A percentile compares a stretch with the other conserved stretches of the same genome.
Conservation (phyloP, 1,140 invertebrate genomes). For the Drosophila funebris region DNA sequence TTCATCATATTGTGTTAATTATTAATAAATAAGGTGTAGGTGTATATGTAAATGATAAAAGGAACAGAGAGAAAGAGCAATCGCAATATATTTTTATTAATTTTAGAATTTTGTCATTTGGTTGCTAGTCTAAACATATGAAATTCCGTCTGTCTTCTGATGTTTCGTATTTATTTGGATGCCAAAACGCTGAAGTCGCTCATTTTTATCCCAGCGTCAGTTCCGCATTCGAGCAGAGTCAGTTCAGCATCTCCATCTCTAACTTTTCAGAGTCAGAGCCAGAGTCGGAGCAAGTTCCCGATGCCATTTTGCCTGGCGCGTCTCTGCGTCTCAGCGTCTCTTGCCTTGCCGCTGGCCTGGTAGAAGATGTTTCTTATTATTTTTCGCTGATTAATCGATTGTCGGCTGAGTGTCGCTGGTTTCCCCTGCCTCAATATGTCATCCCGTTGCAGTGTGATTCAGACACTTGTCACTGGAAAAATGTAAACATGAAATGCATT, state of each 20-base stretch:
- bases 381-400: constrained; percentile 81
- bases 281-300: constrained; percentile 13
- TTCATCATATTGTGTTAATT: not conserved
- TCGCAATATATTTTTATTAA: constrained; percentile 44
- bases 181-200: constrained; percentile 66
- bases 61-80: not conserved
- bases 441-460: constrained; percentile 72
- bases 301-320: not conserved
- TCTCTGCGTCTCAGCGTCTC: too few species aligned
- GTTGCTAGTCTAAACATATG: constrained; percentile 26
- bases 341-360: not conserved
- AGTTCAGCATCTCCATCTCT: constrained; percentile 53
- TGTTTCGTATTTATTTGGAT: constrained; percentile 66
- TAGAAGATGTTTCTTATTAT: constrained; percentile 78
- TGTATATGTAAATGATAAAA: too few species aligned
- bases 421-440: constrained; percentile 74
- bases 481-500: constrained; percentile 82
- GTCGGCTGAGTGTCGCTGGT: constrained; percentile 77
- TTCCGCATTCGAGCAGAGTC: constrained; percentile 62
- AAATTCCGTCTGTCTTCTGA: constrained; percentile 38
- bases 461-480: constrained; percentile 81
- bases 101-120: constrained; percentile 28
- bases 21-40: not conserved
- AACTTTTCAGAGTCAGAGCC: constrained; percentile 15
- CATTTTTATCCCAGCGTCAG: constrained; percentile 66